Evolutionary conservation across 2,113 vertebrate genomes (phyloP), one percentile per base, ranked within the genome.

Genomic region (Cavia aperea): DNA sequence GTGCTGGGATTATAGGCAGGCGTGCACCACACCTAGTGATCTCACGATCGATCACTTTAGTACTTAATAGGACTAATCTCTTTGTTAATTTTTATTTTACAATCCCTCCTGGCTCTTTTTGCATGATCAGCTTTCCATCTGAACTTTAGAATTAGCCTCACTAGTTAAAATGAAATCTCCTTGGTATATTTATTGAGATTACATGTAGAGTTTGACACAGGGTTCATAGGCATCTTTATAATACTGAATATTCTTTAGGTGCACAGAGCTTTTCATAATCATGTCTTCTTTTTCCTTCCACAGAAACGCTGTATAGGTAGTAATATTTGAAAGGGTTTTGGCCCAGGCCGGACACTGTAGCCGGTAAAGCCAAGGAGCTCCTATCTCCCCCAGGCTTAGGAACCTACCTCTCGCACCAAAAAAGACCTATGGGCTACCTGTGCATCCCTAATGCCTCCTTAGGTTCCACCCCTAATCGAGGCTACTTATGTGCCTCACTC

Each of bases 11-110:
- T 46, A 29, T 9, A 24, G 63, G 31, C 39, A 75, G 43, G 73
- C 29, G 24, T 49, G 43, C 73, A 75, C 73, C 72, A 75, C 12
- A 49, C 4, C 23, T 46, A 75, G n/a, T 49, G 62, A 78, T 51
- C 89, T 90, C 43, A 82, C 82, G 62, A 77, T 86, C 21, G n/a
- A n/a, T n/a, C 49, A n/a, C 89, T 89, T 95, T 86, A 84, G 51
- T 70, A 33, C n/a, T 18, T 63, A 46, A 54, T 51, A 56, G 65
- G 13, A 46, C 9, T 43, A 92, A 84, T 92, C 24, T 66, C 91
- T 26, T 39, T 39, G 24, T 72, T 81, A 78, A 73, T 33, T 66
- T 89, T 65, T 77, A 77, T 73, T 31, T 86, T 79, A 63, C 19
- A 36, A 11, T 11, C 26, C 36, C 54, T 39, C 10, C 13, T 31